Percentiles rank a stretch among this genome's conserved stretches.
Evolutionary conservation across 2,888 invertebrate genomes (phyloP).

Genomic region (Aporophyla nigra): DNA sequence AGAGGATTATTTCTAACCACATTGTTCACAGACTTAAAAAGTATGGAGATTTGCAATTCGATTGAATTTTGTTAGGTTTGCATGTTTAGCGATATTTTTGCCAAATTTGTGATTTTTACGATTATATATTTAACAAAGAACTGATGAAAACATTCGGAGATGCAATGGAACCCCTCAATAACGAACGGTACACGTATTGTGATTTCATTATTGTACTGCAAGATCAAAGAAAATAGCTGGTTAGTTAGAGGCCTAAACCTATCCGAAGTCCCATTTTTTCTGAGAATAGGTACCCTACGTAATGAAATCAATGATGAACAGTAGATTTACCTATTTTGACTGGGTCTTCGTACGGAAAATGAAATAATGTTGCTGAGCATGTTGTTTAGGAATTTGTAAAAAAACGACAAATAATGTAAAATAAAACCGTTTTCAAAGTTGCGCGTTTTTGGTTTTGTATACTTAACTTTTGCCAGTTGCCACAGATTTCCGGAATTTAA

Average conservation of each 20-base stretch:
- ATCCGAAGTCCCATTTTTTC: too few species aligned
- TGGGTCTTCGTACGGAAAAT: background rate
- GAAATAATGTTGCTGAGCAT: background rate
- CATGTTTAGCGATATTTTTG: background rate
- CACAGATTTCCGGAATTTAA: background rate
- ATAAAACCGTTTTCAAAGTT: background rate
- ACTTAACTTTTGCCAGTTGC: background rate
- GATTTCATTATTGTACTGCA: background rate
- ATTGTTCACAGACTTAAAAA: background rate
- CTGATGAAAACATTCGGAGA: too few species aligned
- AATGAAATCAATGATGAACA: background rate
- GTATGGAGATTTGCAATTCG: background rate
- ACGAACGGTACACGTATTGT: background rate
- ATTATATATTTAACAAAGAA: background rate
- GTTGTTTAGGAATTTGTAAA: too few species aligned
- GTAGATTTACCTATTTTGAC: background rate
- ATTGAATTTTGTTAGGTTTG: background rate
- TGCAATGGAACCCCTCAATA: background rate
- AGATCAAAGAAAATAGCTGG: background rate
- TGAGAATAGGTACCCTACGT: background rate
- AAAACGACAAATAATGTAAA: background rate
- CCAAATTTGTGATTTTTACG: background rate
- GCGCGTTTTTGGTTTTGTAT: background rate
- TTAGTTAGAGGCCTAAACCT: background rate
- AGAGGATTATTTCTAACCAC: background rate